Conservation (phyloP, 1,140 invertebrate genomes). For the Drosophila erecta region DNA sequence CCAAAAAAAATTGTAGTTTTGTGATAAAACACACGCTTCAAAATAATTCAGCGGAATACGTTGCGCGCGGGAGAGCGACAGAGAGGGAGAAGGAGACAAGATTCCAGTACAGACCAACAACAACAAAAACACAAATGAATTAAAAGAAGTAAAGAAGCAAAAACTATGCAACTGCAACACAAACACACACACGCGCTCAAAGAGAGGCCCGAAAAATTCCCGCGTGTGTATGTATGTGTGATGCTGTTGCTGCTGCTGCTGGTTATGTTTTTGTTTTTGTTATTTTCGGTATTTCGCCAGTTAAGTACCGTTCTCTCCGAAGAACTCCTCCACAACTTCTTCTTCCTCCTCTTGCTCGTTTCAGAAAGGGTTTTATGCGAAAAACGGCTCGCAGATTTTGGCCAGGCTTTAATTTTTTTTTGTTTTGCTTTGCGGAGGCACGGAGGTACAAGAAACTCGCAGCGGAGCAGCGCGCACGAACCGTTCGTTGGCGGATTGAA, state of each 20-base stretch:
- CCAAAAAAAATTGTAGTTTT: constrained; percentile 36
- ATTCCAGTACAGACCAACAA: constrained; percentile 41
- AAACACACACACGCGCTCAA: constrained; percentile 35
- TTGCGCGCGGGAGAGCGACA: constrained; percentile 44
- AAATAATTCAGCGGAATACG: constrained; percentile 21
- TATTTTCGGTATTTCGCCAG: constrained; percentile 16
- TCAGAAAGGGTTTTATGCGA: neutral
- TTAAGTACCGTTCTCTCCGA: constrained; percentile 31
- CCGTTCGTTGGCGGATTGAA: constrained; percentile 8
- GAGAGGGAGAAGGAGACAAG: constrained; percentile 12
- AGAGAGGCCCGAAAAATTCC: constrained; percentile 29
- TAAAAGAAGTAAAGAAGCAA: constrained; percentile 3
- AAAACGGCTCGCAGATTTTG: constrained; percentile 8
- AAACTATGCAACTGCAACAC: constrained; percentile 50
- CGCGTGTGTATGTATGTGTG: constrained; percentile 44
- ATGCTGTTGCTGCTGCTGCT: constrained; percentile 21
- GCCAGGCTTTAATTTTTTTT: constrained; percentile 3
- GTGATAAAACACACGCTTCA: constrained; percentile 27
- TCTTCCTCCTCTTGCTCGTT: neutral
- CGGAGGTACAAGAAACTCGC: constrained; percentile 26
- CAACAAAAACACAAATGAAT: constrained; percentile 19
- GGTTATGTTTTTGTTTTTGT: constrained; percentile 17
- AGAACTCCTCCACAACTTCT: constrained; percentile 1
- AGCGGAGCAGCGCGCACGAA: constrained; percentile 12
- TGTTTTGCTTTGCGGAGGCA: constrained; percentile 13